These are phyloP conservation scores for Enhydra lutris DNA, from an alignment of 2,113 vertebrate species.

Conservation along the genomic window DNA sequence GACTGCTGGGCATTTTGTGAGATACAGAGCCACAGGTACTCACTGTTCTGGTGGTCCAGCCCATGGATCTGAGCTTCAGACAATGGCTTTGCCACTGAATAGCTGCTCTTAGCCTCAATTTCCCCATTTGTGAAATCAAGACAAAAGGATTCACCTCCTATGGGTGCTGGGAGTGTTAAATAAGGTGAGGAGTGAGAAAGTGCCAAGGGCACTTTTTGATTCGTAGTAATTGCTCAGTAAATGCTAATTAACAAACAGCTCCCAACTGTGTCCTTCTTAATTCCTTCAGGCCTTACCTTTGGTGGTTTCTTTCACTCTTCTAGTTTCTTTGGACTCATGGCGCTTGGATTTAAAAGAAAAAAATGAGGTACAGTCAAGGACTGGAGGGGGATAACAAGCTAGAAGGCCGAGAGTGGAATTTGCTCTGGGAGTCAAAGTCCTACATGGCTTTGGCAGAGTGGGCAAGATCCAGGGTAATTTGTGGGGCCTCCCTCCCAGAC, in stretches of 20 bases:
- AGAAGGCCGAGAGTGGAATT: neutral
- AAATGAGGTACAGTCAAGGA: neutral
- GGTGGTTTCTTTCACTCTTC: constrained; percentile 9
- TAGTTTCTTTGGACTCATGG: neutral
- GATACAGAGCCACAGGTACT: neutral
- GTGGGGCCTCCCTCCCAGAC: neutral
- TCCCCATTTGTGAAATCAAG: neutral
- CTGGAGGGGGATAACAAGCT: neutral
- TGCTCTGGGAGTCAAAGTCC: neutral
- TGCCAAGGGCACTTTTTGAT: neutral
- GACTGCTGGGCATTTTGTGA: neutral
- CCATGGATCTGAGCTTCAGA: neutral
- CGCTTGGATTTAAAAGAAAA: neutral
- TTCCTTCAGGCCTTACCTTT: neutral
- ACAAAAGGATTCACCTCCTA: neutral
- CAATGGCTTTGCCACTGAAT: neutral
- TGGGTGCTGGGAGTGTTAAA: neutral
- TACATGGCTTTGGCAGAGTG: neutral
- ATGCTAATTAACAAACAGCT: constrained; percentile 8
- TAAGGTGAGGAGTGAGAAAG: neutral
- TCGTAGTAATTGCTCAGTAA: neutral
- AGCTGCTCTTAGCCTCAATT: neutral
- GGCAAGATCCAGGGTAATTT: neutral
- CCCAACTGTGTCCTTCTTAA: neutral
- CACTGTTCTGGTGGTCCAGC: neutral